Conservation (phyloP, 2,113 vertebrate genomes). For the Colistium nudipinnis region DNA sequence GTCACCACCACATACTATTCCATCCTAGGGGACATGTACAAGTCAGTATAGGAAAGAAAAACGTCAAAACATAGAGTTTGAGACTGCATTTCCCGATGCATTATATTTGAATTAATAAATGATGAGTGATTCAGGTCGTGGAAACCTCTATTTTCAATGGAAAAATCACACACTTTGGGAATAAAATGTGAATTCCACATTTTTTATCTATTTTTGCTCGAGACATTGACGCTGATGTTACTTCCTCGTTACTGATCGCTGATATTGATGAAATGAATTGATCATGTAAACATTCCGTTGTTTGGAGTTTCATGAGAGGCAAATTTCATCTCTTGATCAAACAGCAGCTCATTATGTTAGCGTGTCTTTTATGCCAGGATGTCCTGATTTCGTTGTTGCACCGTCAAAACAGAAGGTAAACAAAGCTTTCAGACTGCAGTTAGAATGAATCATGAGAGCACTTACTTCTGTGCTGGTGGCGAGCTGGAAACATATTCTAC, state of each 20-base stretch:
- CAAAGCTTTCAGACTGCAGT: neutral
- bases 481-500: neutral
- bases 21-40: neutral
- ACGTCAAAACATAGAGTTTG: conserved; percentile 30
- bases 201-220: neutral
- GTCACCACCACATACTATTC: neutral
- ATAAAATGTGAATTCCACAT: neutral
- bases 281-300: conserved; percentile 13
- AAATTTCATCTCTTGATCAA: conserved; percentile 24
- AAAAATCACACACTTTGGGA: conserved; percentile 6
- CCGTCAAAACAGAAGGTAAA: neutral
- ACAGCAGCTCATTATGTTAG: conserved; percentile 21
- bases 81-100: conserved; percentile 20
- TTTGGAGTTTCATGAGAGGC: conserved; percentile 17
- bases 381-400: neutral
- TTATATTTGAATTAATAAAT: conserved; percentile 56
- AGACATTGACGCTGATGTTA: neutral
- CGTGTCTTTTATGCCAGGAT: conserved; percentile 9
- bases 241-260: conserved; percentile 15
- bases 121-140: conserved; percentile 42
- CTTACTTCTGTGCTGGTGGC: neutral
- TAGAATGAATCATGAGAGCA: neutral
- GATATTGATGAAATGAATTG: conserved; percentile 13
- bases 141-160: conserved; percentile 18
- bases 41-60: neutral